Percentiles rank a stretch among this genome's conserved stretches.
These are phyloP conservation scores for Ectropis grisescens DNA, from an alignment of 1,140 invertebrate species.

Conservation along the genomic window DNA sequence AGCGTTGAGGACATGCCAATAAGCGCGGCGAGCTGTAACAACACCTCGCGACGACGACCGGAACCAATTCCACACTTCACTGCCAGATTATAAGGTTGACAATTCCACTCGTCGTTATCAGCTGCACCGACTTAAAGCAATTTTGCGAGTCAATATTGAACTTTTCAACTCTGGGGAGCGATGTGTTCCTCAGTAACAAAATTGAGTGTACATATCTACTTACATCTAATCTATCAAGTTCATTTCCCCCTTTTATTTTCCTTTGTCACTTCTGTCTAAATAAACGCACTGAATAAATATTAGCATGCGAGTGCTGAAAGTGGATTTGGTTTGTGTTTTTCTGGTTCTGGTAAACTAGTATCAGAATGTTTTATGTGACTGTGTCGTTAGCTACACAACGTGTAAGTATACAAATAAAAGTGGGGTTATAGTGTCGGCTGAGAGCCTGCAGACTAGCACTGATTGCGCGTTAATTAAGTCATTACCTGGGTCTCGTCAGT, in stretches of 20 bases:
- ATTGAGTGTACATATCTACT: slow-evolving; percentile 29
- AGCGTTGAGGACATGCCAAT: slow-evolving; percentile 56
- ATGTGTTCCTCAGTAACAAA: slow-evolving; percentile 49
- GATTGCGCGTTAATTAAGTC: slow-evolving; percentile 43
- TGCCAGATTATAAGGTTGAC: slow-evolving; percentile 37
- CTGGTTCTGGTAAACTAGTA: too few relatives aligned
- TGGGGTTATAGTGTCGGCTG: too few relatives aligned
- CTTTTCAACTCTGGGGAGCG: slow-evolving; percentile 43
- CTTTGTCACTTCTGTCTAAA: too few relatives aligned
- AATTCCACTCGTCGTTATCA: slow-evolving; percentile 48
- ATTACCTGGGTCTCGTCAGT: slow-evolving; percentile 32
- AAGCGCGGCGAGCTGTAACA: slow-evolving; percentile 43
- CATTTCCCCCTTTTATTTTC: neutral
- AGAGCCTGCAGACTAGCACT: slow-evolving; percentile 14
- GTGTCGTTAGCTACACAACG: too few relatives aligned
- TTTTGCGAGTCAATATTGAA: slow-evolving; percentile 65
- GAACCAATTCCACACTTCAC: slow-evolving; percentile 34
- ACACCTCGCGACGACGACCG: slow-evolving; percentile 32
- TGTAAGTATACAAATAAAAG: too few relatives aligned
- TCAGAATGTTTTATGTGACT: too few relatives aligned
- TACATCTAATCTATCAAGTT: slow-evolving; percentile 11
- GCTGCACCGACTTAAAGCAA: slow-evolving; percentile 57
- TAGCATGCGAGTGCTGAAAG: too few relatives aligned
- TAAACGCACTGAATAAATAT: too few relatives aligned
- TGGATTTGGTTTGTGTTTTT: neutral